Conservation (phyloP, 2,797 vertebrate species). For the Rallus crepitans region DNA sequence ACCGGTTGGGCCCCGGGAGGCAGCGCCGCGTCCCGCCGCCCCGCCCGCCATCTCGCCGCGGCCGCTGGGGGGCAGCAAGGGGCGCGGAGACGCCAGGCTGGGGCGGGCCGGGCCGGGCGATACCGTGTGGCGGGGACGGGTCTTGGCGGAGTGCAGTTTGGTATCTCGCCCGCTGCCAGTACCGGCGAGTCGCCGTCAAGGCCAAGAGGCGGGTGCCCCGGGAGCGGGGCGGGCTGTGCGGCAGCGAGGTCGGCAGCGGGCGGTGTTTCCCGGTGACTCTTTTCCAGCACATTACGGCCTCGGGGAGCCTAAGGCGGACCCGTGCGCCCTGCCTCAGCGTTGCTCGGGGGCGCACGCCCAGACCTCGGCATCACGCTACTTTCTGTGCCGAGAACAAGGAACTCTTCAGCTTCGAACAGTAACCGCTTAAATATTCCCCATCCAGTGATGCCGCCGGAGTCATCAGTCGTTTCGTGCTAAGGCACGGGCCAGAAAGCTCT, state of each 20-base stretch:
- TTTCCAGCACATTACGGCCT: neutral
- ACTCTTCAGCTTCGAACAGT: neutral
- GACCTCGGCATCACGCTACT: neutral
- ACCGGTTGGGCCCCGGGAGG: neutral
- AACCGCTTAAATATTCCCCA: neutral
- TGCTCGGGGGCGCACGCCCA: fast-evolving
- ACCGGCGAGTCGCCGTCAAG: too few species aligned
- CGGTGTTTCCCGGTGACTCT: fast-evolving
- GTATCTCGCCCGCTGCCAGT: fast-evolving
- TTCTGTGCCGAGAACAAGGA: neutral
- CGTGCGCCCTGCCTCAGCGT: fast-evolving
- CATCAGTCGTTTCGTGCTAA: neutral
- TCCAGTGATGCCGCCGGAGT: neutral
- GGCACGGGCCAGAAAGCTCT: neutral
- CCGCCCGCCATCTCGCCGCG: neutral
- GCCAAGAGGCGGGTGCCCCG: neutral
- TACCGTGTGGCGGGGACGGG: too few species aligned
- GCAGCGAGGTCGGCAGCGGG: neutral
- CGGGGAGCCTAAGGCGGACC: neutral
- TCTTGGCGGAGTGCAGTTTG: fast-evolving
- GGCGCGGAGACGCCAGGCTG: neutral
- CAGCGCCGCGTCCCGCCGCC: neutral
- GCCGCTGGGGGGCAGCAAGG: neutral
- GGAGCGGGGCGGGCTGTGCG: too few species aligned
- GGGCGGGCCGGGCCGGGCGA: neutral